Evolutionary conservation across 2,888 invertebrate genomes (phyloP), one percentile per base, ranked within the genome.

Genomic region (Leptinotarsa peninsularis): DNA sequence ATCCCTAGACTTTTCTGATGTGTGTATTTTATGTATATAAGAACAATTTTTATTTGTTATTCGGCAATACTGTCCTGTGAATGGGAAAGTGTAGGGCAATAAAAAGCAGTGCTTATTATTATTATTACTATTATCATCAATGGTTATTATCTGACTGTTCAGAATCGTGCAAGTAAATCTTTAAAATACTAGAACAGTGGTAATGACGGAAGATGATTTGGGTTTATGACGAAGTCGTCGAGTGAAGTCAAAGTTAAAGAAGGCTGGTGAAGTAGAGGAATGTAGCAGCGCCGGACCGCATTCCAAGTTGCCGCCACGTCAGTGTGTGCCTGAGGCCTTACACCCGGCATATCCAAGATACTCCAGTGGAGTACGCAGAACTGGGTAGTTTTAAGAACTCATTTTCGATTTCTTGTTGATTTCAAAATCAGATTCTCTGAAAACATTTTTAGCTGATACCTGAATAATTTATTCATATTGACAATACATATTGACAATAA

Each of bases 261-360:
- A 80, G 82, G 81, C 81, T 81, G 81, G 81, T 76, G 77, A 77
- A 76, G 74, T 71, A 81, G 80, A 81, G 85, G 87, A 88, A 87
- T 87, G 87, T 86, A 83, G 87, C 85, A 86, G 83, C 86, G 86
- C 86, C 86, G 85, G 86, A 87, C 87, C 87, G 82, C 83, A 84
- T 84, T 83, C 83, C 83, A 77, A 75, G 63, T 78, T 78, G 81
- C 79, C 79, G 81, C 79, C 80, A 78, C 79, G 79, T 80, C 77
- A 78, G 81, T 76, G 75, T 71, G 76, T 66, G 78, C 77, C 79
- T 72, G 73, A 68, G 76, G 76, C 73, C 79, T 72, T 75, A 81
- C 78, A 76, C 78, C 78, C 77, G 75, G 79, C 78, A 73, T 72
- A 75, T 74, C 63, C 72, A 60, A 74, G 60, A 58, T 70, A 58